Percentiles rank a stretch among this genome's conserved stretches.
Evolutionary conservation across 2,113 vertebrate genomes (phyloP).

Genomic region (Plecotus auritus): DNA sequence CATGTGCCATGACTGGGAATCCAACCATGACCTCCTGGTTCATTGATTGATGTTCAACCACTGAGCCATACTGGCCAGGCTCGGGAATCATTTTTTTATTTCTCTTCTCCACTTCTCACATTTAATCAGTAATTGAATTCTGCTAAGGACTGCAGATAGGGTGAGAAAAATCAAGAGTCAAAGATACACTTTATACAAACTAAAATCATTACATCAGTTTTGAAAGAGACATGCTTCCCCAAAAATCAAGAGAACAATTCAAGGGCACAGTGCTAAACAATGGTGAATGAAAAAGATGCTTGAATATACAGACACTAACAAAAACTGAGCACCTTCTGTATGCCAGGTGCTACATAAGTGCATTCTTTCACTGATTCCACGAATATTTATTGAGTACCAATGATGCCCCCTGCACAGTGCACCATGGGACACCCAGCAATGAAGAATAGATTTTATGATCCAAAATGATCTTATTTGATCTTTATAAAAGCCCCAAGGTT

Average conservation of each 20-base stretch:
- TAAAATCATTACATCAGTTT: not conserved
- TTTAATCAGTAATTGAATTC: not conserved
- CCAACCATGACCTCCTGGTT: too few species aligned
- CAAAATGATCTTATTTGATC: not conserved
- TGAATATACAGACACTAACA: not conserved
- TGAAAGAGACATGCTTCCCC: not conserved
- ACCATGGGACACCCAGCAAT: not conserved
- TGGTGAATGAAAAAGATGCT: not conserved
- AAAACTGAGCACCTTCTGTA: not conserved
- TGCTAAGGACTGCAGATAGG: not conserved
- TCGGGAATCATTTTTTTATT: not conserved
- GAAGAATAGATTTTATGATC: not conserved
- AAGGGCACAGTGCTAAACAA: not conserved
- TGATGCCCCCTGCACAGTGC: not conserved
- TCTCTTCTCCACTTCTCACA: not conserved
- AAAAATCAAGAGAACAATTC: not conserved
- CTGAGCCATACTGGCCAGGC: too few species aligned
- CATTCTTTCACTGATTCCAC: not conserved
- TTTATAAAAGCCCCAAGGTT: not conserved
- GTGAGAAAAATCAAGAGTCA: not conserved
- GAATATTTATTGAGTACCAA: not conserved
- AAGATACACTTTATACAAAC: not conserved
- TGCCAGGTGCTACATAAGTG: not conserved
- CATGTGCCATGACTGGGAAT: too few species aligned
- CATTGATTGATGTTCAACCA: too few species aligned